Base-by-base conservation (phyloP, 2,888 invertebrate species). In the Imbricaverruca yamaguchii region DNA sequence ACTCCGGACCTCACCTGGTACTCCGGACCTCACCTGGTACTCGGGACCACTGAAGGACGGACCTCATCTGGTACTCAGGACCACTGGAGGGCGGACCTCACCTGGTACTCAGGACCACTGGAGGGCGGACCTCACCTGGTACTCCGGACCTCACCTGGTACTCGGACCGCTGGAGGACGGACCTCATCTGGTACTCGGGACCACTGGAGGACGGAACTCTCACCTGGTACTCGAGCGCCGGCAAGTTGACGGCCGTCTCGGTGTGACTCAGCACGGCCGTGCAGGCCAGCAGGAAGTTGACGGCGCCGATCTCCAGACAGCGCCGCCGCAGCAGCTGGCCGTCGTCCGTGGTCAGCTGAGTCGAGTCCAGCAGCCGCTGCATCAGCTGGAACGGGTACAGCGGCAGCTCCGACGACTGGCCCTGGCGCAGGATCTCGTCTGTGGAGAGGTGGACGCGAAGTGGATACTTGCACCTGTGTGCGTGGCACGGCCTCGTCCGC, bases 241-340 rank as follows among this genome's bases (percentile, higher is more conserved):
- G 80, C 23, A 83, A 81, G 18, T 83, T 82, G 18, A 83, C 83
- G 18, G 83, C 83, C 10, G 82, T 82, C 25, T 83, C 83, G 83
- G 89, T 89, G 85, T 89, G 89, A 82, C 96, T 95, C 87, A 97
- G 95, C 67, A 95, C 93, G 1, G 95, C 93, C 81, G 97, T 90
- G 86, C 96, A 96, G 81, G 94, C 93, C 69, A 97, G 90, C 85
- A 97, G 90, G 81, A 97, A 90, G 85, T 95, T 91, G 85, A 95
- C 91, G 63, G 94, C 94, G 55, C 96, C 96, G 63, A 93, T 92
- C 85, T 93, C 92, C 84, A 96, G 91, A 84, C 94, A 92, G 86
- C 93, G 92, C 23, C 92, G 89, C 13, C 96, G 89, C 84, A 97
- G 87, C 82, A 93, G 87, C 81, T 91, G 90, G 6, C 93, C 95